phyloP scores from a whole-genome alignment of 2,113 vertebrate species.

The Pavo muticus region DNA sequence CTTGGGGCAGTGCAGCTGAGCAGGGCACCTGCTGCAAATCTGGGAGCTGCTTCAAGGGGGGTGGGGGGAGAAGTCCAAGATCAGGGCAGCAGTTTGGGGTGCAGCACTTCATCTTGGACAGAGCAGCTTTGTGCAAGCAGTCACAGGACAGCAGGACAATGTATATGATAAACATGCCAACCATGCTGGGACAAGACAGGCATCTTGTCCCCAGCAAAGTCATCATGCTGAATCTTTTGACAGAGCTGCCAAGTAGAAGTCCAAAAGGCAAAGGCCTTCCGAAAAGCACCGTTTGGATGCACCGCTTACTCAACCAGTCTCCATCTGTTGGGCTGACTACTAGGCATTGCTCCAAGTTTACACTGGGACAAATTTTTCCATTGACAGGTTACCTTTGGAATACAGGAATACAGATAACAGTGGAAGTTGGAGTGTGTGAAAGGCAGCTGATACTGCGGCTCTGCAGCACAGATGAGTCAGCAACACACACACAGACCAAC shows the following conservation, averaged over 20 bases:
- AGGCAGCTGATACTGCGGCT: background rate
- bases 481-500: background rate
- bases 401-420: conserved; percentile 23
- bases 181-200: background rate
- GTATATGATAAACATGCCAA: fast-evolving
- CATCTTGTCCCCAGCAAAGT: too few species aligned
- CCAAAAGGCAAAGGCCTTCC: conserved; percentile 42
- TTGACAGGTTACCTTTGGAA: background rate
- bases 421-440: background rate
- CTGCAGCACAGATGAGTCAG: background rate
- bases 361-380: background rate
- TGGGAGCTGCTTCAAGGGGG: background rate
- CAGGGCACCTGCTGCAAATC: background rate
- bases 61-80: too few species aligned
- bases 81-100: background rate
- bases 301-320: background rate
- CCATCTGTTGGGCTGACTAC: background rate
- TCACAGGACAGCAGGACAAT: background rate
- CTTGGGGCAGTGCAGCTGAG: background rate
- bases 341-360: conserved; percentile 1
- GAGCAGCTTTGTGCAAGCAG: background rate
- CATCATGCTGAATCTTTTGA: background rate
- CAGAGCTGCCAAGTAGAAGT: background rate
- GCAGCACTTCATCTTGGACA: background rate
- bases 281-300: background rate